Conservation (phyloP, 2,113 vertebrate genomes). For the Tylochromis polylepis region DNA sequence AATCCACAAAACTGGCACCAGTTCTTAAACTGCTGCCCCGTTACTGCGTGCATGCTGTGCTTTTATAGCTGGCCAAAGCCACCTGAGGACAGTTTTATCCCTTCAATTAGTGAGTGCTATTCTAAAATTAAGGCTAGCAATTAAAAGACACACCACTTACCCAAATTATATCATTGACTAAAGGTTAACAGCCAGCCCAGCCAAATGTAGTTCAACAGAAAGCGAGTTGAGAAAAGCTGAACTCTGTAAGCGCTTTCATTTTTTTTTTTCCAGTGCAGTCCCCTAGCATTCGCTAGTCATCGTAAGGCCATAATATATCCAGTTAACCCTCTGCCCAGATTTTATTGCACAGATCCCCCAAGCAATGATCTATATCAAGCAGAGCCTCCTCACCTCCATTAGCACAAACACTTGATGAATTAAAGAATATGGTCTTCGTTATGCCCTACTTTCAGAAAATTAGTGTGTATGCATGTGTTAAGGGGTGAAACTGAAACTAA, state of each 20-base stretch:
- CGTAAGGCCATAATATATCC: conserved; percentile 11
- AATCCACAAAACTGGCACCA: not conserved
- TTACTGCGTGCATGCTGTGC: not conserved
- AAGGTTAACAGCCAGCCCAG: conserved; percentile 51
- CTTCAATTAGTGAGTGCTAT: conserved; percentile 56
- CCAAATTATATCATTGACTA: conserved; percentile 58
- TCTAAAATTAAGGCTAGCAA: conserved; percentile 62
- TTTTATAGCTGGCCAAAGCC: conserved; percentile 18
- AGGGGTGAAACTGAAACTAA: not conserved
- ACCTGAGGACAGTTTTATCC: conserved; percentile 48
- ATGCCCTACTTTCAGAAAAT: conserved; percentile 22
- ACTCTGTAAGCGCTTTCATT: not conserved
- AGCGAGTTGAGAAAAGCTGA: conserved; percentile 16
- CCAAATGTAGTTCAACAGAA: conserved; percentile 42
- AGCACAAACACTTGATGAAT: conserved; percentile 42
- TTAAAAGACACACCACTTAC: conserved; percentile 58
- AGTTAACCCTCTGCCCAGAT: conserved; percentile 41
- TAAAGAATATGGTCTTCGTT: conserved; percentile 9
- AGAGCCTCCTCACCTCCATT: conserved; percentile 33
- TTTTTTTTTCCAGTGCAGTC: not conserved
- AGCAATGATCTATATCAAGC: conserved; percentile 54
- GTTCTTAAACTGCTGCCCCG: not conserved
- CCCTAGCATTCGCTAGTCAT: conserved; percentile 32
- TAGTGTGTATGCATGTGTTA: not conserved
- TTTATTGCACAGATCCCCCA: conserved; percentile 34